These are phyloP conservation scores for Acanthosepion lycidas DNA, from an alignment of 2,888 invertebrate genomes.

Conservation along the genomic window DNA sequence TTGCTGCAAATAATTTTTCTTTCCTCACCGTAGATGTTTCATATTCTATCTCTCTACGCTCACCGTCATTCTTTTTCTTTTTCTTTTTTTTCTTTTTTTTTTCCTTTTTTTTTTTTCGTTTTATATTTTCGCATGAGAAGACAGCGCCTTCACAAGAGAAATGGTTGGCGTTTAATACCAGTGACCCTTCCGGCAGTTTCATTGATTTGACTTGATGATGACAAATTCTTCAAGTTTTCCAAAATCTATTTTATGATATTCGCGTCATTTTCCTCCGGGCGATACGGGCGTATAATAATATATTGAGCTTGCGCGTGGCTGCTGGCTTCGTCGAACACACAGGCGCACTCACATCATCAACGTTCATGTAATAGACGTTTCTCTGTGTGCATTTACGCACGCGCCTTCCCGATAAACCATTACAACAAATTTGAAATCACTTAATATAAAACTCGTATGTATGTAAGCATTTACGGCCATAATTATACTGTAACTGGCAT, in stretches of 20 bases:
- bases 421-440: not conserved
- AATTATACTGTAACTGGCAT: not conserved
- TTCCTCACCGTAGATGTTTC: not conserved
- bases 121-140: too few relatives aligned
- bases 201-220: conserved; percentile 5
- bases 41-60: not conserved
- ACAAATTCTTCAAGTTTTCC: conserved; percentile 23
- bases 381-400: not conserved
- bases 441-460: not conserved
- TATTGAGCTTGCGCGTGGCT: not conserved
- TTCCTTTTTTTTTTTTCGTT: too few relatives aligned
- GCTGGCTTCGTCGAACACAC: not conserved
- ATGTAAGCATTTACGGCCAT: not conserved
- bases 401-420: not conserved
- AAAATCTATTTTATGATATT: not conserved
- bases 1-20: not conserved
- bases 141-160: too few relatives aligned
- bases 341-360: not conserved
- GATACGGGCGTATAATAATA: not conserved
- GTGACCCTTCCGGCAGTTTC: not conserved
- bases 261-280: not conserved
- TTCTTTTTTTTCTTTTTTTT: too few relatives aligned
- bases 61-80: not conserved
- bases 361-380: not conserved
- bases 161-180: not conserved